Percentiles rank a stretch among this genome's conserved stretches.
Conservation (phyloP, 2,797 vertebrate species). For the Atherinosoma microstoma region DNA sequence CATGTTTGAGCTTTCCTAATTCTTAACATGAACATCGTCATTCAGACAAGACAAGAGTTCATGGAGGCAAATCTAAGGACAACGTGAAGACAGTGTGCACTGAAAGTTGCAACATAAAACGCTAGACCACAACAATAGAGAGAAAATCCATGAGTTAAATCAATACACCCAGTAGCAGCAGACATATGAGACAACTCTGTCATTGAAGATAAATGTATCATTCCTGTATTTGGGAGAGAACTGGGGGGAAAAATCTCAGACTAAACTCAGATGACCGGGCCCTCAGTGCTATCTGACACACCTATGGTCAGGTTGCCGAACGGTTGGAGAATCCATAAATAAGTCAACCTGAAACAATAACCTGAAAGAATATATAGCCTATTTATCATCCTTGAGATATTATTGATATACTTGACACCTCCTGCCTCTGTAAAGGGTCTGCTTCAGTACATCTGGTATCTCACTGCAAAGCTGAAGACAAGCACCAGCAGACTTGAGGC, state of each 20-base stretch:
- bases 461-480: slow-evolving; percentile 14
- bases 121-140: background rate
- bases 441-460: slow-evolving; percentile 15
- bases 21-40: background rate
- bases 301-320: slow-evolving; percentile 41
- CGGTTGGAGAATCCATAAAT: slow-evolving; percentile 46
- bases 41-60: background rate
- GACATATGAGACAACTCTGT: slow-evolving; percentile 55
- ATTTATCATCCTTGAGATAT: slow-evolving; percentile 55
- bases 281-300: slow-evolving; percentile 30
- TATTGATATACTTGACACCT: slow-evolving; percentile 35
- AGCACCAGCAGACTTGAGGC: background rate
- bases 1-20: background rate
- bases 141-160: slow-evolving; percentile 51
- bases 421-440: slow-evolving; percentile 2
- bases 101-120: slow-evolving; percentile 37
- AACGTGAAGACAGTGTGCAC: slow-evolving; percentile 5
- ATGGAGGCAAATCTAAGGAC: slow-evolving; percentile 14
- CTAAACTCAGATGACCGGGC: slow-evolving; percentile 19
- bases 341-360: slow-evolving; percentile 66
- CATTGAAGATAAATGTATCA: slow-evolving; percentile 59
- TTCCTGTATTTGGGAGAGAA: slow-evolving; percentile 26
- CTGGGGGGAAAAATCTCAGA: slow-evolving; percentile 17
- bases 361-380: slow-evolving; percentile 37
- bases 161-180: slow-evolving; percentile 48